Evolutionary conservation across 2,888 invertebrate species (phyloP), one percentile per base, ranked within the genome.

Genomic region (Plagiodera versicolora): DNA sequence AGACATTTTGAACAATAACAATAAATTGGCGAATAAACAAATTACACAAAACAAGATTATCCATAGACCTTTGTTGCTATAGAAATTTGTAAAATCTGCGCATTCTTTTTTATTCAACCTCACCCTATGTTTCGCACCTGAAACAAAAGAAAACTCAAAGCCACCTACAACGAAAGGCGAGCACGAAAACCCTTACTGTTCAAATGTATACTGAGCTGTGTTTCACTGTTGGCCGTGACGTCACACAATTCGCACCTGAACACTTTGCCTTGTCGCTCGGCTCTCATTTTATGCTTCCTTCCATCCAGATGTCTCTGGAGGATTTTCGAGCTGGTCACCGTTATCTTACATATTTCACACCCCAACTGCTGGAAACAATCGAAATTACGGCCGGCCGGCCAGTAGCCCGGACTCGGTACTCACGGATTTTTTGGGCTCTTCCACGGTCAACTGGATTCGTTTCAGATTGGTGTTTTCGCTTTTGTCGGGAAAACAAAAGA

Each of bases 181-280:
- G 32, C 39, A 39, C 35, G 28, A 28, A 28, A 52, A 24, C 53
- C 72, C 76, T 74, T 75, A 80, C 80, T 79, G 62, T 72, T 76
- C 30, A 80, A 65, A 67, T 80, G 80, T 54, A 78, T 77, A 58
- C 79, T 76, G 4, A 80, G 69, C 67, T 80, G 80, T 56, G 73
- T 77, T 70, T 80, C 77, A 66, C 80, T 79, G 63, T 80, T 80
- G 16, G 80, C 78, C 18, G 71, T 72, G 56, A 80, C 69, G 39
- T 79, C 74, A 61, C 80, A 80, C 28, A 80, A 61, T 20, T 79
- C 76, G 68, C 80, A 80, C 58, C 70, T 69, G 66, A 78, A 80
- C 14, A 72, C 74, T 70, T 79, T 80, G 4, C 79, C 79, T 62
- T 74, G 71, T 35, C 79, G 68, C 68, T 79, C 76, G 4, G 71